Evolutionary conservation across 92 coral and sea anemone species (phyloP).

Genomic region (Diadumene lineata): DNA sequence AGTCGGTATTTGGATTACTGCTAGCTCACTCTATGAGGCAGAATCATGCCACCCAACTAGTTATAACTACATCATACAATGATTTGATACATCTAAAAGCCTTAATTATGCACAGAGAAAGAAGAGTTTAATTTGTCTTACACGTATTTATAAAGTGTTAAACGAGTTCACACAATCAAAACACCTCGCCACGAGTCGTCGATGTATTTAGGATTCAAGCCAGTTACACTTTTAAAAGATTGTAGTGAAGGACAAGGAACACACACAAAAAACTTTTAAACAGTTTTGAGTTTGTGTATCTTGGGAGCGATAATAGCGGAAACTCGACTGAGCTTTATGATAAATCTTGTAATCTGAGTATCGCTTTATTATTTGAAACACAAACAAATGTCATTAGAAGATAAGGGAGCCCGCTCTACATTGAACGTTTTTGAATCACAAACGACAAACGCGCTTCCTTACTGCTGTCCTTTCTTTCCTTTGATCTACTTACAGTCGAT

Average conservation of each 20-base stretch:
- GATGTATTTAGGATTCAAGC: slow-evolving; percentile 1
- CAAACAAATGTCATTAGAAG: slow-evolving; percentile 83
- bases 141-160: not conserved
- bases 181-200: slow-evolving; percentile 9
- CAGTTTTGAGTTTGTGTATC: slow-evolving; percentile 83
- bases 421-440: slow-evolving; percentile 24
- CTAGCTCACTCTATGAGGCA: not conserved
- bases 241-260: slow-evolving; percentile 38
- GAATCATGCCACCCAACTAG: not conserved
- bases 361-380: slow-evolving; percentile 77
- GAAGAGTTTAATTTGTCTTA: not conserved
- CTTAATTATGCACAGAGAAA: not conserved
- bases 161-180: not conserved
- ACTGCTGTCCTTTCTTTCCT: slow-evolving; percentile 25
- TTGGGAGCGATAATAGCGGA: slow-evolving; percentile 92
- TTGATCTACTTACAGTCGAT: slow-evolving; percentile 26
- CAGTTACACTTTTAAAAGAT: not conserved
- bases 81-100: not conserved
- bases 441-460: slow-evolving; percentile 26
- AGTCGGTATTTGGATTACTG: not conserved
- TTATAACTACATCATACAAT: not conserved
- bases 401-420: slow-evolving; percentile 57
- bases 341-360: slow-evolving; percentile 91
- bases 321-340: slow-evolving; percentile 79
- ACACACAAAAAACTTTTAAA: slow-evolving; percentile 76